Conservation (phyloP, 2,888 invertebrate genomes). For the Catocala nupta region DNA sequence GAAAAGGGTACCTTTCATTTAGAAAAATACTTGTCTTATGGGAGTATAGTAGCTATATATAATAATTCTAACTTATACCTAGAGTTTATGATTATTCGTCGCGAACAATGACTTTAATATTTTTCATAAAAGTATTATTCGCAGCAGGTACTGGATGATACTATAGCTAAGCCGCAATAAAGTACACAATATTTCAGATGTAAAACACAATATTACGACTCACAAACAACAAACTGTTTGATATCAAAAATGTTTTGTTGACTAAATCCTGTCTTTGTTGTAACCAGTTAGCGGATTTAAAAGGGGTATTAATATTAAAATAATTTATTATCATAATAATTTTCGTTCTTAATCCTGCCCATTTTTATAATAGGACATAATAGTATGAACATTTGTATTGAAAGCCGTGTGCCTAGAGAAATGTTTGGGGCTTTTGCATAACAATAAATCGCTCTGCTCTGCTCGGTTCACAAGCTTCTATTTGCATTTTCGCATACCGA, state of each 20-base stretch:
- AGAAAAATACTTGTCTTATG: no score
- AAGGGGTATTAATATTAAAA: conserved; percentile 58
- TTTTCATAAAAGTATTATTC: neutral
- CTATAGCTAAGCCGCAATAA: conserved; percentile 17
- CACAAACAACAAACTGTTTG: conserved; percentile 27
- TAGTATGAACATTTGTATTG: conserved; percentile 50
- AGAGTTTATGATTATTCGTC: neutral
- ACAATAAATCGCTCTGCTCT: conserved; percentile 66
- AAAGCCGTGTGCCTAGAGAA: conserved; percentile 41
- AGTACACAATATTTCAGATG: conserved; percentile 6
- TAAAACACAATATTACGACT: conserved; percentile 15
- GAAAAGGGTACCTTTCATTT: no score
- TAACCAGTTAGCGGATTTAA: conserved; percentile 55
- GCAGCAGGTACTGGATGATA: neutral
- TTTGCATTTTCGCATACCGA: conserved; percentile 66
- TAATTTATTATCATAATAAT: conserved; percentile 66
- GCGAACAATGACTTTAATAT: no score
- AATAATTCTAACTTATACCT: no score
- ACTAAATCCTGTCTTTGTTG: conserved; percentile 61
- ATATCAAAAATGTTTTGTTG: conserved; percentile 53
- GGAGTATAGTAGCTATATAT: no score
- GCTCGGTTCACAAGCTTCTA: conserved; percentile 56
- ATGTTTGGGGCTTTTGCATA: conserved; percentile 67
- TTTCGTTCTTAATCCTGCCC: conserved; percentile 59
- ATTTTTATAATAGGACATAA: conserved; percentile 43